phyloP scores from a whole-genome alignment of 2,113 vertebrate species.

The Nymphicus hollandicus region DNA sequence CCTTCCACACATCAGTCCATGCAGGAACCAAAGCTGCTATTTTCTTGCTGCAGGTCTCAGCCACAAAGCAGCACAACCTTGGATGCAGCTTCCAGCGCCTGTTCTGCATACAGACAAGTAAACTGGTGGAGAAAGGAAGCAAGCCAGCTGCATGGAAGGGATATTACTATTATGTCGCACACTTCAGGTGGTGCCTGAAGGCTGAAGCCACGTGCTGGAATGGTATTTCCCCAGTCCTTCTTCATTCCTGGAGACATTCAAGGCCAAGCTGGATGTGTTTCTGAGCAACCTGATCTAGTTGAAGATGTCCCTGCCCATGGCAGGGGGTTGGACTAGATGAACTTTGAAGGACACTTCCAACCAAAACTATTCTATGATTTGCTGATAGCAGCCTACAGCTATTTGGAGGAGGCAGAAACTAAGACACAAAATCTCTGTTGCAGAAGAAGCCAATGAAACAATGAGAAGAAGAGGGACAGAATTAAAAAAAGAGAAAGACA shows the following conservation, averaged over 20 bases:
- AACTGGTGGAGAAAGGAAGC: not conserved
- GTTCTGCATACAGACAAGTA: accelerated
- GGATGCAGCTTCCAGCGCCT: not conserved
- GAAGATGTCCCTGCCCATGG: not conserved
- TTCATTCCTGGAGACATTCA: not conserved
- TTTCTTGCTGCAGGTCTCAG: not conserved
- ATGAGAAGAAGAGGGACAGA: not conserved
- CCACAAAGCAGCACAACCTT: not conserved
- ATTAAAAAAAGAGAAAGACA: not conserved
- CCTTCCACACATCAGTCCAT: accelerated
- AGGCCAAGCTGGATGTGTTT: not conserved
- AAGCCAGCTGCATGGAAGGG: not conserved
- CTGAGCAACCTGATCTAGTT: not conserved
- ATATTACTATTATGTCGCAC: not conserved
- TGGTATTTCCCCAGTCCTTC: not conserved
- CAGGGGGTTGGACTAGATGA: not conserved
- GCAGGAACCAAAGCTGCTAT: not conserved
- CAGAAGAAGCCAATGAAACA: not conserved
- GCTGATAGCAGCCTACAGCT: not conserved
- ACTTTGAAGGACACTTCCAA: not conserved
- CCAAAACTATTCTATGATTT: not conserved
- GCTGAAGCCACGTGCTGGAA: not conserved
- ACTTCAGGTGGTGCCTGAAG: not conserved
- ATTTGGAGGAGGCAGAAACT: not conserved
- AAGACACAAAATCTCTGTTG: not conserved